These are phyloP conservation scores for Amblyopsis rosae DNA, from an alignment of 2,113 vertebrate genomes.

Conservation along the genomic window DNA sequence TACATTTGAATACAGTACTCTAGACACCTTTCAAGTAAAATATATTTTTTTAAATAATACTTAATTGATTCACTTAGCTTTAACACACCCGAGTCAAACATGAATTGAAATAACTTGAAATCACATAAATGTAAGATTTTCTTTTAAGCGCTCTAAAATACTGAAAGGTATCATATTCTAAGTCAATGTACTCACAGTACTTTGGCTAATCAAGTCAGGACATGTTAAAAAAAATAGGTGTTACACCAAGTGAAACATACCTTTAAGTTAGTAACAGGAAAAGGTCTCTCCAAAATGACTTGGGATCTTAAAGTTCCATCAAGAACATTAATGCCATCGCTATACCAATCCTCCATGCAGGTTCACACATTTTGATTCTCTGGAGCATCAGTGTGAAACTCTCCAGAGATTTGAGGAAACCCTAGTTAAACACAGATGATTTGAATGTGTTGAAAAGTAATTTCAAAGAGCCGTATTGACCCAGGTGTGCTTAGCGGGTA, in stretches of 20 bases:
- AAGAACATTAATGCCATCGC: background rate
- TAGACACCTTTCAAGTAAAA: conserved; percentile 60
- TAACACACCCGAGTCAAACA: conserved; percentile 37
- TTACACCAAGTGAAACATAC: background rate
- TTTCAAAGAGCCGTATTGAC: background rate
- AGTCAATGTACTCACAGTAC: no score
- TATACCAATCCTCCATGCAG: background rate
- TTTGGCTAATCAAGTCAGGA: no score
- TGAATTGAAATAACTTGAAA: conserved; percentile 3
- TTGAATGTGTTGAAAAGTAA: background rate
- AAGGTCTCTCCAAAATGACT: background rate
- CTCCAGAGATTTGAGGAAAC: conserved; percentile 1
- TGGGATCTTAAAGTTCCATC: background rate
- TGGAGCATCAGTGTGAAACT: background rate
- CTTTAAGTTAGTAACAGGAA: background rate
- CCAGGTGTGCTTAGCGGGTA: conserved; percentile 23
- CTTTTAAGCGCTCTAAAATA: background rate
- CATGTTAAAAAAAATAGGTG: no score
- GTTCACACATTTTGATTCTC: no score
- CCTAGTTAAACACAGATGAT: background rate
- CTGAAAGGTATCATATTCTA: no score
- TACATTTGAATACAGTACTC: conserved; percentile 57
- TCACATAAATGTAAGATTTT: background rate
- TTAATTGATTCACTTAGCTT: conserved; percentile 34
- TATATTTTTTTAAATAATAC: conserved; percentile 34